Conservation (phyloP, 2,797 vertebrate species). For the Coracias cyanogaster region DNA sequence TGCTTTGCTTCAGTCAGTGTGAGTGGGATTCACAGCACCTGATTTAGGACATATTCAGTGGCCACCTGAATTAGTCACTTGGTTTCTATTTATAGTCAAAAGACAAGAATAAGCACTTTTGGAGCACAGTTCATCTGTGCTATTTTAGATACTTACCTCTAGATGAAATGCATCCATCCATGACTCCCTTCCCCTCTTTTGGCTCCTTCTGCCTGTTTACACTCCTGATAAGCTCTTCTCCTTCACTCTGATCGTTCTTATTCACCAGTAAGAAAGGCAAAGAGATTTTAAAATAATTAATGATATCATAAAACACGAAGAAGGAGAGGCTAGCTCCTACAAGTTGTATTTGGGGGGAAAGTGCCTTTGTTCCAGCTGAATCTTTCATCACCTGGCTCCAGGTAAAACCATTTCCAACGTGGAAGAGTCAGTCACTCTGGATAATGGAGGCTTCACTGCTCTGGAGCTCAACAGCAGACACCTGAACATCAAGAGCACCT, state of each 20-base stretch:
- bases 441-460: slow-evolving; percentile 93
- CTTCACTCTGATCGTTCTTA: not conserved
- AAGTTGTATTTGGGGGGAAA: not conserved
- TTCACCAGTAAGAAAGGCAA: not conserved
- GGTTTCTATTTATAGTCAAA: slow-evolving; percentile 2
- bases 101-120: not conserved
- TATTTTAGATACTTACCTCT: not conserved
- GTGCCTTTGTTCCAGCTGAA: slow-evolving; percentile 23
- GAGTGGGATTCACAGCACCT: not conserved
- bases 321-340: not conserved
- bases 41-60: not conserved
- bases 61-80: not conserved
- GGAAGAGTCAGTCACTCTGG: slow-evolving; percentile 92
- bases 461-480: slow-evolving; percentile 94
- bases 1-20: not conserved
- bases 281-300: not conserved
- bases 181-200: not conserved
- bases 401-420: slow-evolving; percentile 87
- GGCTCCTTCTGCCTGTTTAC: not conserved
- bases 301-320: not conserved
- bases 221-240: not conserved
- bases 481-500: slow-evolving; percentile 90
- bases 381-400: slow-evolving; percentile 62
- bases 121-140: not conserved
- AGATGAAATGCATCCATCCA: not conserved